phyloP scores from a whole-genome alignment of 2,888 invertebrate genomes.

The Antheraea assamensis region DNA sequence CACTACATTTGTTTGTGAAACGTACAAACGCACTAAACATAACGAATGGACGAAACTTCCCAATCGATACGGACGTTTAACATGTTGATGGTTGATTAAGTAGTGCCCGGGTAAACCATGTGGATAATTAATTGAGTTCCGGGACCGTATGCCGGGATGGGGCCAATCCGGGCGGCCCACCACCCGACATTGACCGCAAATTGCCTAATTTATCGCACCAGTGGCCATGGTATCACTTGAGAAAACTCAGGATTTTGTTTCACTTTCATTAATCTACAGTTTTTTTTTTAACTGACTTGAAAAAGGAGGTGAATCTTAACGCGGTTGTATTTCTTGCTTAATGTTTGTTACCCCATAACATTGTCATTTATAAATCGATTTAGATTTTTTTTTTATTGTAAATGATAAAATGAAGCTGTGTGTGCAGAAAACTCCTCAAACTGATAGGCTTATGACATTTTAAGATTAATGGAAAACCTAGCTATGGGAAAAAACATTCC shows the following conservation, averaged over 20 bases:
- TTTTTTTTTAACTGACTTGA: too few species aligned
- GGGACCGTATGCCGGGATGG: constrained; percentile 32
- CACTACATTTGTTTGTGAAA: not conserved
- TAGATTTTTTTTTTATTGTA: too few species aligned
- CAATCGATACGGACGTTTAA: constrained; percentile 48
- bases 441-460: too few species aligned
- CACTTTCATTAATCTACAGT: not conserved
- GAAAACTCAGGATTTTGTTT: not conserved
- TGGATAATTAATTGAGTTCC: constrained; percentile 62
- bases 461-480: too few species aligned
- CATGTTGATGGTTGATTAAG: constrained; percentile 59
- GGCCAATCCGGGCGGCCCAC: constrained; percentile 4
- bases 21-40: constrained; percentile 32
- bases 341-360: too few species aligned
- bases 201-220: constrained; percentile 35
- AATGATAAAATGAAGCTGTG: too few species aligned
- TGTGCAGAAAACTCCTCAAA: too few species aligned
- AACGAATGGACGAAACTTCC: constrained; percentile 40
- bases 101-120: constrained; percentile 48
- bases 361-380: too few species aligned
- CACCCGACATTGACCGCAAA: constrained; percentile 31
- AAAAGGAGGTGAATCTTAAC: too few species aligned
- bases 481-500: too few species aligned
- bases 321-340: too few species aligned
- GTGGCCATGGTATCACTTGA: constrained; percentile 19